Base-by-base conservation (phyloP, 2,797 vertebrate species). In the Neosalanx taihuensis region DNA sequence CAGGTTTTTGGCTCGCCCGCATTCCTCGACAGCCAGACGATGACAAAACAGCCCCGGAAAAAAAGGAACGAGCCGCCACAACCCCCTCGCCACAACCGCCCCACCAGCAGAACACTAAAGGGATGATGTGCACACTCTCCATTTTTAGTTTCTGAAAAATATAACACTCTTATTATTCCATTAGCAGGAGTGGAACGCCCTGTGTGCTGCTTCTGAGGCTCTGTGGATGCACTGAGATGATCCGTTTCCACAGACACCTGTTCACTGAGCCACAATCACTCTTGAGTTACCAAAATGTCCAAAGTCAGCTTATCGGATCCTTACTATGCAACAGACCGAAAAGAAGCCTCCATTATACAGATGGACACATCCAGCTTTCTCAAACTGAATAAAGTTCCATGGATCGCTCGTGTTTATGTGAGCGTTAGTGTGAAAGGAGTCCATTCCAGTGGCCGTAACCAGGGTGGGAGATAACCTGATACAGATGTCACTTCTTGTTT, bases 401-500 rank as follows among this genome's bases (percentile, higher is more conserved):
- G 30, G 33, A 31, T 33, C 9, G 6, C 10, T n/a, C 13, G 33
- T 62, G 10, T 30, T 20, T 18, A n/a, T 41, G 5, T 5, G 49
- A 15, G 13, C 17, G 26, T 23, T 6, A 35, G 58, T 62, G 74
- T 5, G 30, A 35, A n/a, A 20, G 17, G 56, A 64, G 35, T 1
- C 30, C 37, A 37, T 31, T 57, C 63, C 33, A 31, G 9, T 15
- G 30, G 68, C 62, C 33, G 33, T 23, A 10, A 61, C 65, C 10
- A 68, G 72, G 67, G 69, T 64, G 49, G 31, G 41, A 71, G 76
- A 74, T 76, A 82, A 83, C 74, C 67, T 9, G 46, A 74, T 65
- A 31, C 79, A 83, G 80, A 82, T 80, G 77, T 77, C 33, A 35
- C 46, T 70, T 56, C 62, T 69, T 64, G 33, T 68, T 73, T 66